A percentile compares a stretch with the other conserved stretches of the same genome.
Evolutionary conservation across 2,888 invertebrate genomes (phyloP).

Genomic region (Tineola bisselliella): DNA sequence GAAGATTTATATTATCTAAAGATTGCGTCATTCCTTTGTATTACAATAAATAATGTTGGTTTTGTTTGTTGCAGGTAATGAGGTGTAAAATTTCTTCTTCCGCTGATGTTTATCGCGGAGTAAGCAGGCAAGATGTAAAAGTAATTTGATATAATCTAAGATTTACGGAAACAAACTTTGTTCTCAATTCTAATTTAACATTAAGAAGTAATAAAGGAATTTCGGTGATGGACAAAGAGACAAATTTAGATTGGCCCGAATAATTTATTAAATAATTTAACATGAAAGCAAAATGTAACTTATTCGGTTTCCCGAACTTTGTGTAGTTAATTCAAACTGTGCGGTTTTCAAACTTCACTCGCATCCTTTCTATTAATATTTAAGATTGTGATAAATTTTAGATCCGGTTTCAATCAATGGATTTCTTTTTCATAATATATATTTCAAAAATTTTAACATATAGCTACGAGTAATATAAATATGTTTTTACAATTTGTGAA

Average conservation of each 20-base stretch:
- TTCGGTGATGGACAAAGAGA: not conserved
- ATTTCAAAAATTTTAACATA: too few relatives aligned
- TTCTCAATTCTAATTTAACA: too few relatives aligned
- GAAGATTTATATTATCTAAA: not conserved
- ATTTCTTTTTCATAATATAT: too few relatives aligned
- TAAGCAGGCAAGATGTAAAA: not conserved
- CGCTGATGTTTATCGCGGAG: not conserved
- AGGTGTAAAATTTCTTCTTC: conserved; percentile 31
- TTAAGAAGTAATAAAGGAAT: too few relatives aligned
- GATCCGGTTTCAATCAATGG: not conserved
- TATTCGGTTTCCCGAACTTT: not conserved
- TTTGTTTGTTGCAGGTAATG: conserved; percentile 57
- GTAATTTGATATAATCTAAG: too few relatives aligned
- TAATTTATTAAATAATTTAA: not conserved
- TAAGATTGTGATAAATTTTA: not conserved
- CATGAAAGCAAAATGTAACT: not conserved
- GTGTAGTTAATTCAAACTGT: not conserved
- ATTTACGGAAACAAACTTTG: too few relatives aligned
- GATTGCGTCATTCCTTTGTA: not conserved
- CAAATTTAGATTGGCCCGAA: not conserved
- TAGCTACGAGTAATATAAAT: too few relatives aligned
- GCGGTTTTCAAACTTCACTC: not conserved
- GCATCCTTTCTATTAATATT: not conserved
- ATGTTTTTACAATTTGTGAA: too few relatives aligned
- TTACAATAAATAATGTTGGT: conserved; percentile 14